Base-by-base conservation (phyloP, 2,888 invertebrate species). In the Netelia inedita region DNA sequence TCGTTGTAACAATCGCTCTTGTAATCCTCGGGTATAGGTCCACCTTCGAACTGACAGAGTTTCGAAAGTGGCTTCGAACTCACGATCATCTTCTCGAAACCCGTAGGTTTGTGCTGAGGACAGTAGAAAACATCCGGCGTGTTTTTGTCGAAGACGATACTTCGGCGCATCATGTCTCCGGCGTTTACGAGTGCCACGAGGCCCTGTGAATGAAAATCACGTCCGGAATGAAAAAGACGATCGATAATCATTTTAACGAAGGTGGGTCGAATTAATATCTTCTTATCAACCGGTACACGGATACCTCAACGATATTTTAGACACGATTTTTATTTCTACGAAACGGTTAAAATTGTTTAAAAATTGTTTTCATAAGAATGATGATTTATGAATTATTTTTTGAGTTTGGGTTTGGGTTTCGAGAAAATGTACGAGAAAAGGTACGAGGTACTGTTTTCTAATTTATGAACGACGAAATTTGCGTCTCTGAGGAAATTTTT, bases 61-160 rank as follows among this genome's bases (percentile, higher is more conserved):
- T 96, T 96, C 83, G 95, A 95, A 81, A 97, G 92, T 0, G 97
- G 96, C 85, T 95, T 95, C 0, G 96, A 95, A 89, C 95, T 95
- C 43, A 97, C 97, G 86, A 96, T 96, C 92, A 97, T 94, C 92
- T 97, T 96, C 87, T 96, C 96, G 91, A 96, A 95, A 50, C 96
- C 96, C 3, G 96, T 96, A n/a, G 96, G 97, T 91, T 97, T 97
- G 87, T 96, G 96, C 91, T 96, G 96, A 0, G 97, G 97, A 91
- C 97, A 97, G 92, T 97, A 97, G 92, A 97, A 97, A 16, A 97
- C 96, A 90, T 97, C 96, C 9, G 97, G 97, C 0, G 97, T 97
- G 91, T 96, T 96, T 91, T 97, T 96, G 91, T 97, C 97, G 91
- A 96, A 97, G 53, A 97, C 96, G 87, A 97, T 97, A 78, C 96